These are phyloP conservation scores for Silurus asotus DNA, from an alignment of 2,113 vertebrate species.

Conservation along the genomic window DNA sequence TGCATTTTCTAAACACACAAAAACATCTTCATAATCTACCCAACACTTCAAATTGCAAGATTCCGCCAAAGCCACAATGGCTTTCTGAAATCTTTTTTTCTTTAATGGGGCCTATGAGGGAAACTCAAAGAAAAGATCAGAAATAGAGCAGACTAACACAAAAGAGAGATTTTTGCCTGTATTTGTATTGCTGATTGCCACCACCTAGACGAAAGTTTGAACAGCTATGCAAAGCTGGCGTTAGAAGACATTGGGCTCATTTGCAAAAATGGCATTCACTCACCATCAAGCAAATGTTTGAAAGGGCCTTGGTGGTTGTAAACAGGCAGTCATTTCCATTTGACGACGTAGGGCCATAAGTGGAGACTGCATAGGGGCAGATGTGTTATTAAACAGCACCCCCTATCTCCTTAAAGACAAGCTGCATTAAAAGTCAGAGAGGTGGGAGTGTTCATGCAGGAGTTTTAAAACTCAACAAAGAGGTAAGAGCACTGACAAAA, in stretches of 20 bases:
- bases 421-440: not conserved
- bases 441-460: not conserved
- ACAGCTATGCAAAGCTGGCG: slow-evolving; percentile 48
- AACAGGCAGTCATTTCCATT: slow-evolving; percentile 25
- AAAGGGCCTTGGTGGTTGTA: slow-evolving; percentile 18
- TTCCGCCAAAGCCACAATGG: slow-evolving; percentile 11
- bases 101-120: slow-evolving; percentile 18
- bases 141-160: slow-evolving; percentile 38
- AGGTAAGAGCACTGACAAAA: slow-evolving; percentile 21
- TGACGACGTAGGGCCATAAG: not conserved
- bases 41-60: slow-evolving; percentile 35
- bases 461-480: slow-evolving; percentile 28
- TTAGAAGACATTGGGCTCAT: slow-evolving; percentile 27
- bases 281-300: slow-evolving; percentile 37
- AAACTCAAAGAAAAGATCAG: slow-evolving; percentile 23
- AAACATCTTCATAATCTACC: slow-evolving; percentile 46
- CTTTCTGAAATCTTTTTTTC: slow-evolving; percentile 31
- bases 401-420: slow-evolving; percentile 26
- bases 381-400: slow-evolving; percentile 43
- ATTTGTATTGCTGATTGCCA: slow-evolving; percentile 54
- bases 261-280: slow-evolving; percentile 43
- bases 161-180: slow-evolving; percentile 41
- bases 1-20: slow-evolving; percentile 18
- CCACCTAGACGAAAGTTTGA: slow-evolving; percentile 46
- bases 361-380: not conserved